Percentiles rank a stretch among this genome's conserved stretches.
phyloP scores from a whole-genome alignment of 1,140 invertebrate genomes.

The Globodera rostochiensis region DNA sequence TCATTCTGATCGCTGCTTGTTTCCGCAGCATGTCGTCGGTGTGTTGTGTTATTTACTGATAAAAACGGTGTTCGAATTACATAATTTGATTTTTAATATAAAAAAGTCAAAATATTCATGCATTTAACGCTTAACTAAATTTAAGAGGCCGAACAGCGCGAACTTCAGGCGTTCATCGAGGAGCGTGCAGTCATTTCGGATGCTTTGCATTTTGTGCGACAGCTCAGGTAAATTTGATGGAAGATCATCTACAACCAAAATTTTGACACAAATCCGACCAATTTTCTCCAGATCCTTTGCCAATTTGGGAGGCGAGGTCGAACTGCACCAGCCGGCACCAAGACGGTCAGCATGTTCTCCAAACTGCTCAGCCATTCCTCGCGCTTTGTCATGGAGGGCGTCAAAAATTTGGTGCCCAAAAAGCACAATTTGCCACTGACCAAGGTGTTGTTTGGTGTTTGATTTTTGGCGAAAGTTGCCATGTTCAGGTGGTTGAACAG shows the following conservation, averaged over 20 bases:
- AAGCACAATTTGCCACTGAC: constrained; percentile 91
- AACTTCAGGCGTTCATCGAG: constrained; percentile 44
- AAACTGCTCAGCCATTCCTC: constrained; percentile 94
- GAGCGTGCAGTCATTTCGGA: constrained; percentile 47
- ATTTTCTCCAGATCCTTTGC: constrained; percentile 74
- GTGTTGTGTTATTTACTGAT: constrained; percentile 17
- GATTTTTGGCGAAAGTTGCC: background rate
- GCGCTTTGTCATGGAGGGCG: constrained; percentile 98
- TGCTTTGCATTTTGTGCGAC: constrained; percentile 59
- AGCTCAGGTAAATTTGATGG: constrained; percentile 36
- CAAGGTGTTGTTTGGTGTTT: constrained; percentile 65
- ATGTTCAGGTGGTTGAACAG: constrained; percentile 78
- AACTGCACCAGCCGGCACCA: constrained; percentile 80
- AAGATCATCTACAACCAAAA: background rate
- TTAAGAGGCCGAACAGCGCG: constrained; percentile 31
- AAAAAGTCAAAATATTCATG: too few relatives aligned
- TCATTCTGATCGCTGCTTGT: constrained; percentile 91
- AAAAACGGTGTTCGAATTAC: background rate
- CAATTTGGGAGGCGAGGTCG: constrained; percentile 73
- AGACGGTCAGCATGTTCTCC: constrained; percentile 96
- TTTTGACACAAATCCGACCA: constrained; percentile 22
- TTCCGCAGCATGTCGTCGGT: constrained; percentile 73
- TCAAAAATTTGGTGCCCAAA: constrained; percentile 97
- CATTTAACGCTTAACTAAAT: background rate
- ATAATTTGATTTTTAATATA: too few relatives aligned